Base-by-base conservation (phyloP, 2,797 vertebrate genomes). In the Melanotaenia maccullochi region DNA sequence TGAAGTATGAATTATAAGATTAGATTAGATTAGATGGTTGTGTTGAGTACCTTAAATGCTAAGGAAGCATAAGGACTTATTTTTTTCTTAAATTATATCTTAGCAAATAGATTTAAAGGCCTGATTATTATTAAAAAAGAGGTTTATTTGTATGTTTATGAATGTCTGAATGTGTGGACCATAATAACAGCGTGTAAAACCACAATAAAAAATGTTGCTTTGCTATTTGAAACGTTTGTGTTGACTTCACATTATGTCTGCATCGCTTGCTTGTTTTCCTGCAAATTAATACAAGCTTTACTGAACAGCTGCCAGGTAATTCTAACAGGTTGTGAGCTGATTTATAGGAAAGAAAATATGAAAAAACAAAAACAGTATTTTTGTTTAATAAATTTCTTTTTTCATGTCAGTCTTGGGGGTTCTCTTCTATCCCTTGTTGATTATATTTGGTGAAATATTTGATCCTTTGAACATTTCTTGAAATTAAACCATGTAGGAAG, bases 11-110 rank as follows among this genome's bases (percentile, higher is more conserved):
- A n/a, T 62, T 30, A 28, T 0, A 8, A 24, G 44, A 47, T 76
- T 60, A 33, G 11, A 49, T 55, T 35, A 60, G 51, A 79, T 60
- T 69, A 65, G 40, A 62, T 62, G 47, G 49, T 18, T 65, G 32
- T 20, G n/a, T 38, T 47, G 20, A 63, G 18, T 5, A 24, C 11
- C 2, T 40, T 40, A 18, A 65, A 70, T 18, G 14, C 56, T 0
- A 51, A 35, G 36, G 42, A 62, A 28, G 56, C 62, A 25, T 9
- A 47, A 42, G n/a, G 6, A 49, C 7, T 51, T 40, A 18, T 65
- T 42, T 24, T 56, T 61, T 51, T 40, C 13, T 36, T 32, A 22
- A 4, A 64, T 52, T 30, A n/a, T 9, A 52, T 42, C 51, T 60
- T 9, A 40, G 61, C 2, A 22, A 40, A 60, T 2, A 20, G 1